Percentiles rank a stretch among this genome's conserved stretches.
Conservation (phyloP, 2,888 invertebrate species). For the Seira musarum region DNA sequence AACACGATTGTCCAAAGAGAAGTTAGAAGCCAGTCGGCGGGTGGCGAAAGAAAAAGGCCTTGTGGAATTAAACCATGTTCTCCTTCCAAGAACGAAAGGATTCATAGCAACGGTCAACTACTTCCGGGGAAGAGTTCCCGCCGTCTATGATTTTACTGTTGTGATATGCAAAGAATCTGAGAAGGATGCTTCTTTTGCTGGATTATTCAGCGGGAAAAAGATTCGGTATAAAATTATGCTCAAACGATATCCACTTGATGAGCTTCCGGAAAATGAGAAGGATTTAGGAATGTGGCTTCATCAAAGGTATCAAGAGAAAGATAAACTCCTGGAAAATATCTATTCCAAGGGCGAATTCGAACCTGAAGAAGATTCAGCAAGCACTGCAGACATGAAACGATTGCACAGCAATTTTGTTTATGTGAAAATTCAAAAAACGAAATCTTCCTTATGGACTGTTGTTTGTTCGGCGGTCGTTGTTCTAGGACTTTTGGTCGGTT, state of each 20-base stretch:
- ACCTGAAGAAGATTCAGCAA: no score
- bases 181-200: constrained; percentile 64
- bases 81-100: constrained; percentile 95
- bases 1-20: constrained; percentile 84
- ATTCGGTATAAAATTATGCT: constrained; percentile 85
- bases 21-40: constrained; percentile 89
- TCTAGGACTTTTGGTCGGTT: no score
- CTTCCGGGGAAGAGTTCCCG: constrained; percentile 81
- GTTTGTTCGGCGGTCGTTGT: no score
- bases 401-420: no score
- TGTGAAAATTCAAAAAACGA: no score
- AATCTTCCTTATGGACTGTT: no score
- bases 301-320: constrained; percentile 86
- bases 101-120: constrained; percentile 89
- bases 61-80: constrained; percentile 88
- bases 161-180: constrained; percentile 70
- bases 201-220: constrained; percentile 76
- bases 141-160: constrained; percentile 84
- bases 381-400: no score
- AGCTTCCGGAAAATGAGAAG: constrained; percentile 84
- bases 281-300: constrained; percentile 87
- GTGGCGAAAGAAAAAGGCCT: constrained; percentile 91
- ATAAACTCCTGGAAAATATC: constrained; percentile 71
- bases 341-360: no score
- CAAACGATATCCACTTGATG: constrained; percentile 85